A percentile compares a stretch with the other conserved stretches of the same genome.
These are phyloP conservation scores for Amblyteles armatorius DNA, from an alignment of 2,888 invertebrate species.

Conservation along the genomic window DNA sequence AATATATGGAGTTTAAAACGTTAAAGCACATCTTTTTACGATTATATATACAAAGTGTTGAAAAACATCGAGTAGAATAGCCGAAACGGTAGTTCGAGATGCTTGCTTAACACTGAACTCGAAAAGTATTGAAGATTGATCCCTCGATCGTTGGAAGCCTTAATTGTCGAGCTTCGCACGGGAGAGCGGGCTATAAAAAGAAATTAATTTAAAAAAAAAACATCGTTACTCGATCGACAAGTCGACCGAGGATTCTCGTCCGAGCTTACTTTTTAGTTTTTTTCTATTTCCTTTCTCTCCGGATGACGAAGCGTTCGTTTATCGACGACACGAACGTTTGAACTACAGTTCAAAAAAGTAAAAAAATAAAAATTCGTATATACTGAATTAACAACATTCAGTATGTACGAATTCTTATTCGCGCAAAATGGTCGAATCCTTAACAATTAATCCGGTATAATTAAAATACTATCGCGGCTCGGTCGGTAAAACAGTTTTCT, in stretches of 20 bases:
- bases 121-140: constrained; percentile 7
- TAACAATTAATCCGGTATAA: constrained; percentile 11
- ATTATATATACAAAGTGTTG: constrained; percentile 33
- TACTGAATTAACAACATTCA: background rate
- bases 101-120: constrained; percentile 8
- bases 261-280: background rate
- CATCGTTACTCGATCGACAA: constrained; percentile 11
- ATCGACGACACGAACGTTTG: background rate
- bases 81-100: background rate
- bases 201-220: background rate
- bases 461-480: constrained; percentile 18
- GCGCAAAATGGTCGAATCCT: constrained; percentile 44
- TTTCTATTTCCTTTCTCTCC: background rate
- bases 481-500: constrained; percentile 14
- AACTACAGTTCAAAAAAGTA: background rate
- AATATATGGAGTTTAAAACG: constrained; percentile 32
- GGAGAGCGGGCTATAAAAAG: constrained; percentile 1
- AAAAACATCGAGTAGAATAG: constrained; percentile 26
- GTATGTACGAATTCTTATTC: constrained; percentile 32
- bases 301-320: background rate
- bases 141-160: constrained; percentile 36
- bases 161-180: constrained; percentile 23
- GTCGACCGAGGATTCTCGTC: constrained; percentile 12
- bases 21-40: constrained; percentile 33
- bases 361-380: no score